These are phyloP conservation scores for Copidosoma floridanum DNA, from an alignment of 1,140 invertebrate species.

Conservation along the genomic window DNA sequence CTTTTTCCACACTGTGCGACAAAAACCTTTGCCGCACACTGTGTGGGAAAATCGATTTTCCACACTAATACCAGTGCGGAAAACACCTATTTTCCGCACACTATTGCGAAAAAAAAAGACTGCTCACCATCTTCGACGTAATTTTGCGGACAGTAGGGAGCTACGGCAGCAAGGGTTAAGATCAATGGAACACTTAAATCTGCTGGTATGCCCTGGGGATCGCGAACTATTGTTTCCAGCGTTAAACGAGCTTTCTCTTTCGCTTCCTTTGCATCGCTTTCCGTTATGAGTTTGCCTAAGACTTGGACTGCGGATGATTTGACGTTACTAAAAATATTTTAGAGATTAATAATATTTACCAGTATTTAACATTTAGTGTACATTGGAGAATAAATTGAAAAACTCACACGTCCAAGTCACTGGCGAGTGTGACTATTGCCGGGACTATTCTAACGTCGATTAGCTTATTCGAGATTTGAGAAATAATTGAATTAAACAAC, in stretches of 20 bases:
- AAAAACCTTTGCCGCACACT: too few species aligned
- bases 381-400: neutral
- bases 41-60: too few species aligned
- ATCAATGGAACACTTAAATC: conserved; percentile 55
- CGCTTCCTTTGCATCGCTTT: conserved; percentile 60
- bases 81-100: too few species aligned
- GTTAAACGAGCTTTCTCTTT: conserved; percentile 72
- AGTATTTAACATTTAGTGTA: too few species aligned
- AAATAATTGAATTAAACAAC: conserved; percentile 63
- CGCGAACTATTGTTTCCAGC: conserved; percentile 62
- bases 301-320: conserved; percentile 65
- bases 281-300: conserved; percentile 65
- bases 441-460: conserved; percentile 64
- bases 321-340: conserved; percentile 57
- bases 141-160: conserved; percentile 55
- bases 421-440: conserved; percentile 70
- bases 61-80: too few species aligned
- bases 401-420: conserved; percentile 68
- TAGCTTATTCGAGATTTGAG: conserved; percentile 60
- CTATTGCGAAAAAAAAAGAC: neutral
- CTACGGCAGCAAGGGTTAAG: conserved; percentile 56
- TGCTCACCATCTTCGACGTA: conserved; percentile 61
- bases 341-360: neutral
- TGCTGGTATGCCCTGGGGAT: conserved; percentile 46
- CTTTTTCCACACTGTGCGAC: too few species aligned